Evolutionary conservation across 2,113 vertebrate species (phyloP), one percentile per base, ranked within the genome.

Genomic region (Abramis brama): DNA sequence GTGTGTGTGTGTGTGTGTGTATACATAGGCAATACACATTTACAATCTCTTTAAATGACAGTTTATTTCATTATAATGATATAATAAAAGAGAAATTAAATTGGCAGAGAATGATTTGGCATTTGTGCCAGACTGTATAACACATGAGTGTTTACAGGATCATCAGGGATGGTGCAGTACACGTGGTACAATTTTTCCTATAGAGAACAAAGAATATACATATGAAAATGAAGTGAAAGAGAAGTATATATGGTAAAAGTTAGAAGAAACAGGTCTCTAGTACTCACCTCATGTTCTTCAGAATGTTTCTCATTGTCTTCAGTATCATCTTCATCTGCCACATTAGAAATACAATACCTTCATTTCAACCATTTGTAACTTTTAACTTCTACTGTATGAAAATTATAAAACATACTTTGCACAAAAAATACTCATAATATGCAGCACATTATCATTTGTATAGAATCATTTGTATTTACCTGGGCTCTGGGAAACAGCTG

Each of bases 81-180:
- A 39, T 23, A 43, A 71, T 43, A 1, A n/a, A 5, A 39, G 7
- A n/a, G 12, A 23, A 21, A 33, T 82, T 82, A 66, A 50, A 30
- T 30, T 23, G 3, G 15, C 62, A 55, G 15, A 27, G 50, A 36
- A 13, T 9, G 79, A 39, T 88, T 75, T 86, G 47, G 76, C 25
- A 4, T 0, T 76, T 84, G 25, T 77, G 81, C 55, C 0, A 82
- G 80, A 68, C n/a, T 86, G 25, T 88, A 89, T 15, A 68, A 2
- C 3, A 52, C 6, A 11, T 80, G 17, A 2, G 6, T 60, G 55
- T 68, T n/a, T 75, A n/a, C 27, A 21, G 36, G 6, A 36, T 68
- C 10, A 68, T 88, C 30, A 17, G 80, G 2, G 33, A 92, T 87
- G 5, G 30, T 47, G 39, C 11, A 19, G 70, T 91, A 91, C 0